Evolutionary conservation across 2,888 invertebrate genomes (phyloP), one percentile per base, ranked within the genome.

Genomic region (Acleris emargana): DNA sequence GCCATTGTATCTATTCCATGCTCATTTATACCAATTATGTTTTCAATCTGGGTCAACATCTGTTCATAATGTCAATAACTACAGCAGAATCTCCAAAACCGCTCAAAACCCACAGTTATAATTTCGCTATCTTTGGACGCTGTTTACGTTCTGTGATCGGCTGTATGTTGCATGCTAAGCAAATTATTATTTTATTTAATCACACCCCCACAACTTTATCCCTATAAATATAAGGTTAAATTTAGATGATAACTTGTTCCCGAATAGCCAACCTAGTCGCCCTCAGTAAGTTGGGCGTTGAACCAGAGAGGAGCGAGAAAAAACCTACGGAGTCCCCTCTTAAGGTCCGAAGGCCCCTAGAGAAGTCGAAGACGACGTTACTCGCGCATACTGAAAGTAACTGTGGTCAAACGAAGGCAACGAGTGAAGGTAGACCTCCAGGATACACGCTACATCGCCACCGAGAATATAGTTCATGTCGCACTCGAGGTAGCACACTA

Each of bases 211-310:
- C 71, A 66, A 58, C 22, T 22, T 67, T 66, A 62, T 47, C 54
- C 50, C 28, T 22, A 18, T 58, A 57, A 22, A 62, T 67, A 72
- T 70, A 73, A 77, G 68, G 72, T 80, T 78, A 78, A 77, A 77
- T 76, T 71, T 72, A 76, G 70, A 69, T 73, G 72, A 71, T 22
- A 72, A 72, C 57, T 69, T 76, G 57, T 73, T 78, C 70, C 73
- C 76, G 74, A 73, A 80, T 91, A 92, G 92, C 90, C 67, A 92
- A 88, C 88, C 91, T 92, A 83, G 90, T 91, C 78, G 92, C 91
- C 80, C 92, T 92, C 85, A 91, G 92, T 92, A 91, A 91, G 80
- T 89, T 92, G 92, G 92, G 91, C 76, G 86, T 92, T 83, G 91
- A 91, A 76, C 78, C 86, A 69, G 89, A 90, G 78, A 70, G 85